Percentiles rank a stretch among this genome's conserved stretches.
Conservation (phyloP, 53 echinoderm and acorn worm species). For the Echinarachnius parma region DNA sequence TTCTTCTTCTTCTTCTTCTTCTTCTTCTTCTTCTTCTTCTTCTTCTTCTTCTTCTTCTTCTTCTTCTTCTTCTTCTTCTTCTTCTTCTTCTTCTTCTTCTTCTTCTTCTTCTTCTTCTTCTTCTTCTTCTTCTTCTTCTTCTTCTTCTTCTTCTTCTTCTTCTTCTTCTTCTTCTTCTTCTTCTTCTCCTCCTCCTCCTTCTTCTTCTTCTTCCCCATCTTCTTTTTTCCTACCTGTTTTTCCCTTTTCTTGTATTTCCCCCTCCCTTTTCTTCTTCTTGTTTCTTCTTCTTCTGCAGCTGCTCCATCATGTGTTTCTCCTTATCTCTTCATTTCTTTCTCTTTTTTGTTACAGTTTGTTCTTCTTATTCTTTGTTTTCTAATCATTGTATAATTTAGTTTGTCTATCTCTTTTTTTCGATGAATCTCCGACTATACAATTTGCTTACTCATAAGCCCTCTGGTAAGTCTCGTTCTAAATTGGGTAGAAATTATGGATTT, state of each 20-base stretch:
- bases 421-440: no score
- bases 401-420: no score
- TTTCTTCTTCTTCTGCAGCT: not conserved
- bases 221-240: not conserved
- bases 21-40: slow-evolving; percentile 13
- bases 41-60: slow-evolving; percentile 3
- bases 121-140: slow-evolving; percentile 10
- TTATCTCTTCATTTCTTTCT: not conserved
- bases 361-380: no score
- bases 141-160: slow-evolving; percentile 7
- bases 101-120: slow-evolving; percentile 8
- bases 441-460: no score
- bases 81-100: slow-evolving; percentile 5
- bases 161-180: slow-evolving; percentile 5
- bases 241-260: not conserved
- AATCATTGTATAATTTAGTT: no score
- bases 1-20: not conserved
- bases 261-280: not conserved
- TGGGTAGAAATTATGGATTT: no score
- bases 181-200: not conserved
- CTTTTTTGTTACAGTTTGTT: no score
- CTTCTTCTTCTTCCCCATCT: not conserved
- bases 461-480: no score
- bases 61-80: slow-evolving; percentile 1
- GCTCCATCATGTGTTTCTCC: not conserved